Percentiles rank a stretch among this genome's conserved stretches.
Evolutionary conservation across 2,888 invertebrate genomes (phyloP).

Genomic region (Monopis laevigella): DNA sequence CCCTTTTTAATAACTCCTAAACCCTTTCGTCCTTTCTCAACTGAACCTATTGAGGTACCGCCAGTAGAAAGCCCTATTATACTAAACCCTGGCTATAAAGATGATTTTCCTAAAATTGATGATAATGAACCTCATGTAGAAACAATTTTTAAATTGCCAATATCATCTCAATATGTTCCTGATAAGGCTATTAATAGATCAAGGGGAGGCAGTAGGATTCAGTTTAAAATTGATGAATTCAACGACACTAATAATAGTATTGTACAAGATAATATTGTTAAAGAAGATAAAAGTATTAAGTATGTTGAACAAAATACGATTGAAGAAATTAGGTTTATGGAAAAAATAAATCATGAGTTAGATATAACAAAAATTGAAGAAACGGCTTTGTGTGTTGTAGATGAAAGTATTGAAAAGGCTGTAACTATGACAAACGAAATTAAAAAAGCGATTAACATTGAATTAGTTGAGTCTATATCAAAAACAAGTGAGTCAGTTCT

Average conservation of each 20-base stretch:
- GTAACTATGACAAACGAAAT: conserved; percentile 40
- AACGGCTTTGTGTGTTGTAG: conserved; percentile 38
- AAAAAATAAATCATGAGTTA: conserved; percentile 22
- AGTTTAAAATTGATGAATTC: conserved; percentile 18
- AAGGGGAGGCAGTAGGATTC: conserved; percentile 24
- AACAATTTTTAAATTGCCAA: conserved; percentile 41
- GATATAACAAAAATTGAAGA: conserved; percentile 33
- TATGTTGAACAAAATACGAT: conserved; percentile 18
- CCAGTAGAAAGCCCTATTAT: conserved; percentile 48
- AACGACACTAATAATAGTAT: conserved; percentile 16
- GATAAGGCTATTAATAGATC: conserved; percentile 19
- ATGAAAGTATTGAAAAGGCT: conserved; percentile 44
- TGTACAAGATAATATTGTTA: conserved; percentile 14
- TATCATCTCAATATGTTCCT: conserved; percentile 49
- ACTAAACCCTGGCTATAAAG: conserved; percentile 39
- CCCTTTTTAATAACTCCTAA: conserved; percentile 34
- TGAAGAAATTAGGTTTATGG: conserved; percentile 19
- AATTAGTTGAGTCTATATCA: conserved; percentile 21
- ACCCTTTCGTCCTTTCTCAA: conserved; percentile 46
- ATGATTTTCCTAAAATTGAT: conserved; percentile 31
- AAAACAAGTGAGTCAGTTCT: no score
- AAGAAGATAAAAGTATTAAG: conserved; percentile 17
- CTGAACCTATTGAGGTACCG: conserved; percentile 37
- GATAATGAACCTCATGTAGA: conserved; percentile 27
- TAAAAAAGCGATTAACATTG: conserved; percentile 38